These are phyloP conservation scores for Aphelinus certus DNA, from an alignment of 1,140 invertebrate genomes.

Conservation along the genomic window DNA sequence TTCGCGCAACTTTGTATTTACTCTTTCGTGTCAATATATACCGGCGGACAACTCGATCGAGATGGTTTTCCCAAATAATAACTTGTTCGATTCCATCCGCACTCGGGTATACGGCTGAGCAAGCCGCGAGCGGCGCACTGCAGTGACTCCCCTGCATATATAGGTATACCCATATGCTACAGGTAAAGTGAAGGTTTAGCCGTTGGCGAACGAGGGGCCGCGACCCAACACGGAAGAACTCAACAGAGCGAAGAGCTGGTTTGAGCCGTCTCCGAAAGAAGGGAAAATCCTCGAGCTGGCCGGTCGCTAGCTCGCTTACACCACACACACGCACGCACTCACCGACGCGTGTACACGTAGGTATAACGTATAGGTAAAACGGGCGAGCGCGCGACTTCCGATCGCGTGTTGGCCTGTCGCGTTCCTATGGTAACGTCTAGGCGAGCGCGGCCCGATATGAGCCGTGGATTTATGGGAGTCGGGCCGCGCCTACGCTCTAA, in stretches of 20 bases:
- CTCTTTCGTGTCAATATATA: too few species aligned
- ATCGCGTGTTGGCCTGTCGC: conserved; percentile 27
- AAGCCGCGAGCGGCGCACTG: background rate
- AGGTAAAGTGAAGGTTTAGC: too few species aligned
- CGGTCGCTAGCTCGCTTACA: background rate
- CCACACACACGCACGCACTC: background rate
- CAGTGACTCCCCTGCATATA: background rate
- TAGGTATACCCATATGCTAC: background rate
- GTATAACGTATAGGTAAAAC: background rate
- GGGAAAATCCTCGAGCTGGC: too few species aligned
- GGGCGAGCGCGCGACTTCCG: conserved; percentile 9
- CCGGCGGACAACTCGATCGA: too few species aligned
- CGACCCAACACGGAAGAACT: too few species aligned
- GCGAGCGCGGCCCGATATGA: background rate
- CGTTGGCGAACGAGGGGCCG: too few species aligned
- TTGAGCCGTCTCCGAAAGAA: too few species aligned
- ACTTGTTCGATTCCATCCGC: background rate
- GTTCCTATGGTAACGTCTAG: conserved; percentile 24
- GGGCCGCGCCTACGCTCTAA: too few species aligned
- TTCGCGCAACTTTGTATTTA: too few species aligned
- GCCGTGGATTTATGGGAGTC: conserved; percentile 20
- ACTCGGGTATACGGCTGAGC: background rate
- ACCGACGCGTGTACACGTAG: background rate
- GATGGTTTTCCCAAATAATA: too few species aligned
- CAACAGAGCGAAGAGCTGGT: too few species aligned